These are phyloP conservation scores for Odocoileus hemionus DNA, from an alignment of 2,113 vertebrate genomes.

Conservation along the genomic window DNA sequence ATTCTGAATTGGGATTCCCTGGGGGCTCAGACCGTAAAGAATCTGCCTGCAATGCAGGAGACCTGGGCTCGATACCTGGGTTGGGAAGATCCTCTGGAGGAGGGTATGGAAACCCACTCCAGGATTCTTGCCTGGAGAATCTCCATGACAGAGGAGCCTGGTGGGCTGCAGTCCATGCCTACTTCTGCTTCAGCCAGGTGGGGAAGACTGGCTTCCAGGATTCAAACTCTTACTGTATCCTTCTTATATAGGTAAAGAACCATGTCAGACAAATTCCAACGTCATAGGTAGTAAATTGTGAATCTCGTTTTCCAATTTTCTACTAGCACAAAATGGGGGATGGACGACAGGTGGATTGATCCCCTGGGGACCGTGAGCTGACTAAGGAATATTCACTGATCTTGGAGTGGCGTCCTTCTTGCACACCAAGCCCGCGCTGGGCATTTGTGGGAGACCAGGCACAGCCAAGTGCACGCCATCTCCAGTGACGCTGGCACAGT, in stretches of 20 bases:
- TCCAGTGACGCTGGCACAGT: fast-evolving
- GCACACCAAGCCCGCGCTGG: neutral
- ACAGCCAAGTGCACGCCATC: neutral
- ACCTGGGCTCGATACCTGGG: neutral
- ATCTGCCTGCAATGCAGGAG: neutral
- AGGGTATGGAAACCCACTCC: neutral
- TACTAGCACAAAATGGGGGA: neutral
- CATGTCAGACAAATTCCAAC: neutral
- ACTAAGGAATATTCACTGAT: neutral
- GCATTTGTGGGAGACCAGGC: neutral
- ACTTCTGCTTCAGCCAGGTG: neutral
- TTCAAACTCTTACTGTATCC: neutral
- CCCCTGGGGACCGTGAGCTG: neutral
- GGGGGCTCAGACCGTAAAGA: neutral
- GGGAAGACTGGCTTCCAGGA: neutral
- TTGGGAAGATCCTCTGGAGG: neutral
- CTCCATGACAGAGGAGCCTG: neutral
- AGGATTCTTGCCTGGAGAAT: neutral
- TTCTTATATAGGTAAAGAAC: neutral
- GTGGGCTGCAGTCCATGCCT: neutral
- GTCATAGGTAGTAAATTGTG: neutral
- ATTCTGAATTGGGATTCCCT: neutral
- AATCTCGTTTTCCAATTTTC: neutral
- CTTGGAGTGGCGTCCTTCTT: neutral
- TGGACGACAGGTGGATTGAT: neutral